Conservation (phyloP, 2,797 vertebrate genomes). For the Glossophaga mutica region DNA sequence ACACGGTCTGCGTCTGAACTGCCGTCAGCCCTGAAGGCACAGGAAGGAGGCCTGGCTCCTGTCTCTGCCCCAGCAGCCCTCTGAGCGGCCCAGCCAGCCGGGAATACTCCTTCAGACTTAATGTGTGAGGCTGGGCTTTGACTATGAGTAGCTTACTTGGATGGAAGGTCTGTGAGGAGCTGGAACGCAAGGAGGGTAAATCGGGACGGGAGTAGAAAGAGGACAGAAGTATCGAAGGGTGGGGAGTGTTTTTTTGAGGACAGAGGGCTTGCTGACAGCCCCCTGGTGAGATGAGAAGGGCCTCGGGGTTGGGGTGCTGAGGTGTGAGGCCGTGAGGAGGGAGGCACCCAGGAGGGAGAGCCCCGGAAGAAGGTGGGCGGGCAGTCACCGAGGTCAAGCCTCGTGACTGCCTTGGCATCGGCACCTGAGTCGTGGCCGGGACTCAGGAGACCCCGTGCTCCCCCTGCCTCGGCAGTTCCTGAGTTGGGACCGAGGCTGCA, state of each 20-base stretch:
- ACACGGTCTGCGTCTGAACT: no score
- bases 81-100: not conserved
- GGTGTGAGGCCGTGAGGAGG: not conserved
- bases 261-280: not conserved
- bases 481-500: fast-evolving
- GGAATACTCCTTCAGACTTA: not conserved
- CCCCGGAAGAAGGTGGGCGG: not conserved
- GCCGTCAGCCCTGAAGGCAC: not conserved
- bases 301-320: not conserved
- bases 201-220: not conserved
- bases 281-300: not conserved
- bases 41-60: not conserved
- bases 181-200: not conserved
- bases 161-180: not conserved
- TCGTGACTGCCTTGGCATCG: not conserved
- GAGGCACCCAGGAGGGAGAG: not conserved
- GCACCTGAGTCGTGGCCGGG: not conserved
- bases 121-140: not conserved
- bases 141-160: not conserved
- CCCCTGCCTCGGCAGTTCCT: no score
- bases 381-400: not conserved
- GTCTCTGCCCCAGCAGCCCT: not conserved
- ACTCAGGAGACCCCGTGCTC: not conserved
- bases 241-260: not conserved
- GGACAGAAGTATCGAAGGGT: not conserved